These are phyloP conservation scores for Tetrapedia diversipes DNA, from an alignment of 2,888 invertebrate species.

Conservation along the genomic window DNA sequence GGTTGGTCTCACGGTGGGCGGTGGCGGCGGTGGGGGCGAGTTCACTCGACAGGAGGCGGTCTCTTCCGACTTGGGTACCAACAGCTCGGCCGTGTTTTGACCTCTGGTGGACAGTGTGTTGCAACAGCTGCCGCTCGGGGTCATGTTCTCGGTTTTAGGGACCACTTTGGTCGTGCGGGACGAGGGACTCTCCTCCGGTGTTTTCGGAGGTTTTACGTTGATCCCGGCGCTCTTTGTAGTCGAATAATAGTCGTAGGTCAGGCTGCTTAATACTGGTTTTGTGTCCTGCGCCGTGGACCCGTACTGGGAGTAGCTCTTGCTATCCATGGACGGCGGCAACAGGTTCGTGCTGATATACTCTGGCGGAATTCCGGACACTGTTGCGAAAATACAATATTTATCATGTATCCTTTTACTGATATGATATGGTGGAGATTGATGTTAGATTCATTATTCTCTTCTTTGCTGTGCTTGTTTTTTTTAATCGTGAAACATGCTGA, in stretches of 20 bases:
- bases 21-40: conserved; percentile 83
- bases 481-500: background rate
- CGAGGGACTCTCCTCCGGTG: conserved; percentile 79
- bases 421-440: too few relatives aligned
- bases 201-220: conserved; percentile 84
- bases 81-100: conserved; percentile 82
- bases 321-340: conserved; percentile 79
- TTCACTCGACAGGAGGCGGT: conserved; percentile 82
- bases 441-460: background rate
- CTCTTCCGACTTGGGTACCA: conserved; percentile 88
- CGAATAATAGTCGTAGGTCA: conserved; percentile 80
- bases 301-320: conserved; percentile 79
- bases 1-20: conserved; percentile 82
- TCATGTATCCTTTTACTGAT: too few relatives aligned
- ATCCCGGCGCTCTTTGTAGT: conserved; percentile 78
- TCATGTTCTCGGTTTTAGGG: conserved; percentile 79
- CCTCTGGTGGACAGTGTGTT: conserved; percentile 78
- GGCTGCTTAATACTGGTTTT: conserved; percentile 78
- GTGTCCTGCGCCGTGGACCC: conserved; percentile 76
- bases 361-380: conserved; percentile 81
- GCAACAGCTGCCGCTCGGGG: conserved; percentile 83
- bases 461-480: background rate
- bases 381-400: conserved; percentile 6
- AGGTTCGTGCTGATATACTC: conserved; percentile 81
- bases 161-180: conserved; percentile 74